Evolutionary conservation across 1,140 invertebrate species (phyloP).

Genomic region (Euura saliciscinereae): DNA sequence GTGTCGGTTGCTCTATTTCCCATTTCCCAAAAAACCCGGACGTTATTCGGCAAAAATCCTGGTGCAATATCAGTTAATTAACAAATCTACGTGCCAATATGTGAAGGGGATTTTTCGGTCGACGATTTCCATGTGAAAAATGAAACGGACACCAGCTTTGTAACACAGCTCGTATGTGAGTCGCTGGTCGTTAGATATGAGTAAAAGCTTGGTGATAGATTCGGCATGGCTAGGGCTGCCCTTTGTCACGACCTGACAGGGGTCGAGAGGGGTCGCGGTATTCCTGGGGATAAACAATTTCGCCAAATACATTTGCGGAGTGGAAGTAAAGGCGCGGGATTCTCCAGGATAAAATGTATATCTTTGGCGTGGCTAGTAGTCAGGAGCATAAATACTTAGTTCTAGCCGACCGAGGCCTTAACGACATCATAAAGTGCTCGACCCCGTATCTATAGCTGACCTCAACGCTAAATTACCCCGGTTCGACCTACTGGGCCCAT

Average conservation of each 20-base stretch:
- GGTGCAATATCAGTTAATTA: too few species aligned
- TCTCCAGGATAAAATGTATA: not conserved
- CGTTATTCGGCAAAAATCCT: too few species aligned
- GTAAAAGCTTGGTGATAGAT: too few species aligned
- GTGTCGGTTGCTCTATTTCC: too few species aligned
- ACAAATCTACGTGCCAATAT: too few species aligned
- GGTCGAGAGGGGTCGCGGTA: not conserved
- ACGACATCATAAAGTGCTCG: slow-evolving; percentile 23
- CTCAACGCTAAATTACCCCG: slow-evolving; percentile 17
- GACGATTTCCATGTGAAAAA: too few species aligned
- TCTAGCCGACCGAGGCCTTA: slow-evolving; percentile 18
- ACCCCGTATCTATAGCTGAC: slow-evolving; percentile 10
- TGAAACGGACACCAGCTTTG: too few species aligned
- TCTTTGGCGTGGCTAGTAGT: slow-evolving; percentile 14
- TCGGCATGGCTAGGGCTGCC: not conserved
- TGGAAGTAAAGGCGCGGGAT: not conserved
- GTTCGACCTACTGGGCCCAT: too few species aligned
- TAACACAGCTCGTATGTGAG: too few species aligned
- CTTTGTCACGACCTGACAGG: not conserved
- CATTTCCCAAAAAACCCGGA: too few species aligned
- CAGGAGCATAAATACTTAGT: slow-evolving; percentile 16
- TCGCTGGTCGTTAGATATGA: too few species aligned
- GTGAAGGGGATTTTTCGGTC: too few species aligned
- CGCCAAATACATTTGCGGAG: slow-evolving; percentile 3
- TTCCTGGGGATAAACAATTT: not conserved